Evolutionary conservation across 2,888 invertebrate genomes (phyloP).

Genomic region (Choristoneura rosaceana): DNA sequence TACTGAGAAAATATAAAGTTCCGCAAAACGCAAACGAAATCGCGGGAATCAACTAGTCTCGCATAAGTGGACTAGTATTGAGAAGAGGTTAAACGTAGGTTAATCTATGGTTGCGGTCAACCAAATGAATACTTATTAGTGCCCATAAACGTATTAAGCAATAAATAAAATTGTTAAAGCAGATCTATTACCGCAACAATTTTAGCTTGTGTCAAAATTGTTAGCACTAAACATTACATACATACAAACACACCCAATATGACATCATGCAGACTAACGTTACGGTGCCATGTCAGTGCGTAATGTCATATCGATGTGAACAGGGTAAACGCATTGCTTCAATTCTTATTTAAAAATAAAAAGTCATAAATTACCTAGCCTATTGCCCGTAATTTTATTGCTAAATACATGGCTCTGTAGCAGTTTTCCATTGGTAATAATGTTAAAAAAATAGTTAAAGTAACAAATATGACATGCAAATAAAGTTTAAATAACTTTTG

Average conservation of each 20-base stretch:
- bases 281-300: neutral
- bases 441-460: no score
- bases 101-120: neutral
- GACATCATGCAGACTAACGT: conserved; percentile 50
- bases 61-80: neutral
- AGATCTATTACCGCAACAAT: conserved; percentile 22
- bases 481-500: no score
- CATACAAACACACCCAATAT: conserved; percentile 36
- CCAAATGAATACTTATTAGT: neutral
- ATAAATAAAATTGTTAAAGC: conserved; percentile 32
- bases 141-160: conserved; percentile 48
- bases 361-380: no score
- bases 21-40: no score
- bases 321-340: neutral
- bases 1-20: no score
- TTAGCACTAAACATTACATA: conserved; percentile 2
- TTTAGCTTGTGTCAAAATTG: conserved; percentile 11
- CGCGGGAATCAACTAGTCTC: no score
- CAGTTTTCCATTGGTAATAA: no score
- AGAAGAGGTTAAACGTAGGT: neutral
- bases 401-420: no score
- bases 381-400: no score
- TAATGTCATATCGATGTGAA: neutral
- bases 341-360: no score
- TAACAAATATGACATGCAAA: no score